Base-by-base conservation (phyloP, 2,113 vertebrate genomes). In the Dromas ardeola region DNA sequence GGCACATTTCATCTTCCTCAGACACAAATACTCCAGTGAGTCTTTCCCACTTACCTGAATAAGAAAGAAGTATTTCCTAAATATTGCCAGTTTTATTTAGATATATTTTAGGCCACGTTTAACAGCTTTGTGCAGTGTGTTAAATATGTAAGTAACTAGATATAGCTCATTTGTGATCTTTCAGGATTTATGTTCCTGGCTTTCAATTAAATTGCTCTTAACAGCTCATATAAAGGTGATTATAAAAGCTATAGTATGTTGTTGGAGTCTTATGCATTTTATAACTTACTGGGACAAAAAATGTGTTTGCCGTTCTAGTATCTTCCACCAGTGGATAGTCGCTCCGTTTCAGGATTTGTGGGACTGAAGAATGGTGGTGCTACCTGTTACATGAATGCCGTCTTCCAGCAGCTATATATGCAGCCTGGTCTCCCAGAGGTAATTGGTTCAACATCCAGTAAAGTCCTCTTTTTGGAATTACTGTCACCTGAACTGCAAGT, bases 371-470 rank as follows among this genome's bases (percentile, higher is more conserved):
- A 99, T 5, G 99, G 99, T 20, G 99, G 99, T 10, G 99, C 99
- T 22, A 99, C 99, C 2, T 99, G 99, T 97, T 99, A 99, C 95
- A 99, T 99, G 99, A 99, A 99, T 19, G 99, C 99, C 0, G 99
- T 99, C 86, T 99, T 99, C 98, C 99, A 99, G 97, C 99, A 99
- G 97, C 99, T 99, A 2, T 99, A 99, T 69, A 99, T 99, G 99
- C 99, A 99, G 92, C 99, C 99, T 8, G 99, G 99, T 45, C 98
- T 99, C 32, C 98, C 99, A 43, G 99, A 99, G 99, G 99, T 99
- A 97, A 97, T 15, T 63, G 49, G 14, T 59, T 47, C 73, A 53
- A 32, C 50, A 43, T 78, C 10, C 80, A 72, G 22, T 38, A 34
- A 83, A 86, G 18, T 59, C 6, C 9, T 91, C 18, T 34, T 87